These are phyloP conservation scores for Anguilla rostrata DNA, from an alignment of 2,113 vertebrate genomes.

Conservation along the genomic window DNA sequence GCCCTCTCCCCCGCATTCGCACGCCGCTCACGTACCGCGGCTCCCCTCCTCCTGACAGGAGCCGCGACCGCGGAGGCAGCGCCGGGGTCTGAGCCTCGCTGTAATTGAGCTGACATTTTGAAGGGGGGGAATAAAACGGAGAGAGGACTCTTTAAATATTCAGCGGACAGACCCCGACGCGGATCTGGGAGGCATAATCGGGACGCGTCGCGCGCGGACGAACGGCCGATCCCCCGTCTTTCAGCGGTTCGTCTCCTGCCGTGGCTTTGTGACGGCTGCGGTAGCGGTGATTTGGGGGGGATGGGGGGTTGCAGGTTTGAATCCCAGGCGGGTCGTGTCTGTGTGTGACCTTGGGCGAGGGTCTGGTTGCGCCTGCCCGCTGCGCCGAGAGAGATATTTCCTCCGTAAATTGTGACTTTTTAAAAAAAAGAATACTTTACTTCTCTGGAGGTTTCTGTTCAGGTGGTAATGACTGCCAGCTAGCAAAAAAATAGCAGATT, in stretches of 20 bases:
- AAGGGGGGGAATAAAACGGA: background rate
- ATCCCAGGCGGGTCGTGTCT: background rate
- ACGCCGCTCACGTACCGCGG: background rate
- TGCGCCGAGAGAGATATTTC: too few relatives aligned
- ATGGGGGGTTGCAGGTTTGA: background rate
- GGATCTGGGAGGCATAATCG: background rate
- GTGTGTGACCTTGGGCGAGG: background rate
- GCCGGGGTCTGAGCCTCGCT: background rate
- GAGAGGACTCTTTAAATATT: background rate
- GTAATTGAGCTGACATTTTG: slow-evolving; percentile 11
- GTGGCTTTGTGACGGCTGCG: too few relatives aligned
- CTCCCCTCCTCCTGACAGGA: background rate
- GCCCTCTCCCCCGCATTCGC: background rate
- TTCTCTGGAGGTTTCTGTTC: too few relatives aligned
- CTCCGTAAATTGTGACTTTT: too few relatives aligned
- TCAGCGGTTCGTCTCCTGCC: background rate
- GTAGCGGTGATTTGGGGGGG: background rate
- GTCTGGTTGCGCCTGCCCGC: background rate
- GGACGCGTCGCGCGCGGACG: background rate
- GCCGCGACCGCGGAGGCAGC: background rate
- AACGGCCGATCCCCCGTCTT: background rate
- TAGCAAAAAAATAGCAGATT: too few relatives aligned
- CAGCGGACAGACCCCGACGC: background rate
- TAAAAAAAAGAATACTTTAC: too few relatives aligned
- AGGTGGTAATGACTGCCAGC: too few relatives aligned